Percentiles rank a stretch among this genome's conserved stretches.
These are phyloP conservation scores for Molossus alvarezi DNA, from an alignment of 2,797 vertebrate species.

Conservation along the genomic window DNA sequence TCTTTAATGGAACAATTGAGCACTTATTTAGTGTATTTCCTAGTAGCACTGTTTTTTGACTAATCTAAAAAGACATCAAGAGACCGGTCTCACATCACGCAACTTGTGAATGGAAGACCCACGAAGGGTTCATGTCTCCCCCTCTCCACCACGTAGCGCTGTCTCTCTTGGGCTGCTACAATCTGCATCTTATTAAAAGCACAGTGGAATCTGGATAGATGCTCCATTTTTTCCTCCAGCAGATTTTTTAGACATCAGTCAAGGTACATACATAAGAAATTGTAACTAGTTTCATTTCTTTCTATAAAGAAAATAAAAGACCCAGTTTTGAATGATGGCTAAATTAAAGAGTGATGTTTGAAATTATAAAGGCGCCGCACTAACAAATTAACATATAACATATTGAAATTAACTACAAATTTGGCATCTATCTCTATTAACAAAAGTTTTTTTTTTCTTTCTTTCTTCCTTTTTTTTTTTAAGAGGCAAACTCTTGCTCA, in stretches of 20 bases:
- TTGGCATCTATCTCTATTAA: constrained; percentile 7
- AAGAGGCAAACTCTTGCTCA: neutral
- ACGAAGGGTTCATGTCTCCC: neutral
- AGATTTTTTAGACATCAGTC: neutral
- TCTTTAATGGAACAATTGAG: neutral
- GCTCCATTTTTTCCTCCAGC: neutral
- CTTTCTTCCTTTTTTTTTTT: neutral
- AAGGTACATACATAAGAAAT: neutral
- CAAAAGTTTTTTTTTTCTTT: neutral
- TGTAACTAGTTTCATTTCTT: neutral
- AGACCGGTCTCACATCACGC: neutral
- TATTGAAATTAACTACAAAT: neutral
- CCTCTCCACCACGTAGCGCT: neutral
- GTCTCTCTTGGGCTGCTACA: neutral
- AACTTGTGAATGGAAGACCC: neutral
- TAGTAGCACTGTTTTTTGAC: neutral
- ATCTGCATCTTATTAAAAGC: neutral
- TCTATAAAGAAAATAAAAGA: neutral
- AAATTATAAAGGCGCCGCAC: constrained; percentile 4
- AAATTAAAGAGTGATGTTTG: neutral
- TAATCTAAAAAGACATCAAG: neutral
- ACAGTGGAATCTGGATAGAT: neutral
- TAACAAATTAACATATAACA: neutral
- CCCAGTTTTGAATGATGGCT: neutral
- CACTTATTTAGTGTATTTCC: neutral